These are phyloP conservation scores for Pseudopodoces humilis DNA, from an alignment of 2,113 vertebrate genomes.

Conservation along the genomic window DNA sequence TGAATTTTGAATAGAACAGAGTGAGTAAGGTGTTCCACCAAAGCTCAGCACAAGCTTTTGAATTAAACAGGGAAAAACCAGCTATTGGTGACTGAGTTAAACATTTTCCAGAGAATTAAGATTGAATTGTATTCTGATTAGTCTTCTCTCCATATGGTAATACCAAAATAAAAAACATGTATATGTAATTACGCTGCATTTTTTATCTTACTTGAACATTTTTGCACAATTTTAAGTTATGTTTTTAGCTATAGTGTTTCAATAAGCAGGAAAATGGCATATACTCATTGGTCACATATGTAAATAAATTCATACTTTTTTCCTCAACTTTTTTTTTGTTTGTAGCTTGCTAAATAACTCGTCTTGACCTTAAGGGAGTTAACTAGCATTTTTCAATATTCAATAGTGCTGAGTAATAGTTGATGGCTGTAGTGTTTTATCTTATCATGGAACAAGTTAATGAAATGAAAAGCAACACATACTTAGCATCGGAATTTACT, in stretches of 20 bases:
- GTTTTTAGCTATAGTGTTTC: conserved; percentile 1
- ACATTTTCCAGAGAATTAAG: conserved; percentile 31
- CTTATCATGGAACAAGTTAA: conserved; percentile 63
- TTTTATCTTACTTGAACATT: conserved; percentile 19
- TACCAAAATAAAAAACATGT: neutral
- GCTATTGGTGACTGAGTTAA: neutral
- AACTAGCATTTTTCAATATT: conserved; percentile 26
- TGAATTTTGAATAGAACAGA: conserved; percentile 46
- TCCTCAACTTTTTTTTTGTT: neutral
- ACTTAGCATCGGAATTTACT: conserved; percentile 44
- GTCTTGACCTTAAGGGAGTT: neutral
- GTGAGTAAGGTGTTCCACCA: conserved; percentile 69
- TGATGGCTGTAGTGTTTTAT: conserved; percentile 43
- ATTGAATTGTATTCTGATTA: neutral
- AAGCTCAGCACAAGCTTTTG: conserved; percentile 57
- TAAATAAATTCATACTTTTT: neutral
- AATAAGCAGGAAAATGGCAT: conserved; percentile 18
- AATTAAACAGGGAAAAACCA: neutral
- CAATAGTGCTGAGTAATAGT: conserved; percentile 42
- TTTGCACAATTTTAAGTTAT: conserved; percentile 10
- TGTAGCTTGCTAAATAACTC: conserved; percentile 8
- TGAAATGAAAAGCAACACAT: conserved; percentile 67
- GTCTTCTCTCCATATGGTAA: neutral
- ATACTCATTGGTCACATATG: neutral
- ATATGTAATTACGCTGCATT: neutral